These are phyloP conservation scores for Tympanoctomys barrerae DNA, from an alignment of 2,797 vertebrate genomes.

Conservation along the genomic window DNA sequence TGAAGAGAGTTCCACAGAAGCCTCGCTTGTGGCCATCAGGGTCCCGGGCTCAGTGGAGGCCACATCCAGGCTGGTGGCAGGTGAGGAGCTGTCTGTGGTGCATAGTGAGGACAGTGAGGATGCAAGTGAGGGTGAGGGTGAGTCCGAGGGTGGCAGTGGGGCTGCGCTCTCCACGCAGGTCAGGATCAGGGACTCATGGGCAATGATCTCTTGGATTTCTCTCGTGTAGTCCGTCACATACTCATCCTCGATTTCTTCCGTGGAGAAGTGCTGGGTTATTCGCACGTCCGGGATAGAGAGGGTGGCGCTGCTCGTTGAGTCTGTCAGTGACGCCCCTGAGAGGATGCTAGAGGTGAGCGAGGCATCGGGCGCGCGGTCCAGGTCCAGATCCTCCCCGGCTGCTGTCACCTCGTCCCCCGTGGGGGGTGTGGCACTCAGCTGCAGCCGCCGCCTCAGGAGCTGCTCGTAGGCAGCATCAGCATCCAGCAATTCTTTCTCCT, in stretches of 20 bases:
- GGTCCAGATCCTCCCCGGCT: slow-evolving; percentile 82
- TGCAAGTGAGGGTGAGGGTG: slow-evolving; percentile 88
- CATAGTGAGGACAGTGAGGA: slow-evolving; percentile 88
- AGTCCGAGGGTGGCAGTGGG: slow-evolving; percentile 86
- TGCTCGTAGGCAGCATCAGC: slow-evolving; percentile 91
- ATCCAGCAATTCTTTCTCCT: slow-evolving; percentile 88
- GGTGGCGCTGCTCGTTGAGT: slow-evolving; percentile 90
- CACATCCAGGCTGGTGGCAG: slow-evolving; percentile 82
- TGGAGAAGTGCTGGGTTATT: slow-evolving; percentile 98
- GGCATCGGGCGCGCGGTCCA: slow-evolving; percentile 87
- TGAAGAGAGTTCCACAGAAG: slow-evolving; percentile 81
- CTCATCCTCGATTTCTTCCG: slow-evolving; percentile 97
- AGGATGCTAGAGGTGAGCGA: slow-evolving; percentile 87
- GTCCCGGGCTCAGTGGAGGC: slow-evolving; percentile 82
- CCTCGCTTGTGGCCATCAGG: slow-evolving; percentile 78
- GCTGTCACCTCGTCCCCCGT: slow-evolving; percentile 87
- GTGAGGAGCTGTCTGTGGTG: slow-evolving; percentile 88
- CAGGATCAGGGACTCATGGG: slow-evolving; percentile 88
- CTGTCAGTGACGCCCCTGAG: slow-evolving; percentile 90
- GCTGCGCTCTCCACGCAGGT: slow-evolving; percentile 87
- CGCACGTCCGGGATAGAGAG: slow-evolving; percentile 98
- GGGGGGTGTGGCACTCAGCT: slow-evolving; percentile 91
- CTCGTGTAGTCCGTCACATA: slow-evolving; percentile 90
- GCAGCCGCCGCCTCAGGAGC: slow-evolving; percentile 91
- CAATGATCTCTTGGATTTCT: slow-evolving; percentile 91